Evolutionary conservation across 2,888 invertebrate genomes (phyloP), one percentile per base, ranked within the genome.

Genomic region (Dicranocentrus wangi): DNA sequence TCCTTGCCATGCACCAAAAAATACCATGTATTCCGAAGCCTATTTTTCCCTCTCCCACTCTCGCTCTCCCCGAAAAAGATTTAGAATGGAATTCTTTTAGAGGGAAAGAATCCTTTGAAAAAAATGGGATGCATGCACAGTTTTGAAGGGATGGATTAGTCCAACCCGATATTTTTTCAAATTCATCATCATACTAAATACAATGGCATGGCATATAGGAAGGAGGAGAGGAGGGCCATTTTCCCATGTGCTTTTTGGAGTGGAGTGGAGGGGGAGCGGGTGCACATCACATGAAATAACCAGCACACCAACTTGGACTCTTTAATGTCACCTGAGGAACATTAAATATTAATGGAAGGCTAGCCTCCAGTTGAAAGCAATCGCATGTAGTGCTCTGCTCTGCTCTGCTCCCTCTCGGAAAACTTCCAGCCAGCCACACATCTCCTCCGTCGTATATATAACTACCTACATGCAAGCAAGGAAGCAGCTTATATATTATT

Each of bases 281-380:
- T n/a, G 47, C 39, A 39, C 5, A 5, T 8, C 13, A 55, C 10
- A 55, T 55, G 60, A 60, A 60, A 60, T 32, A 60, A 32, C 17
- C 27, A n/a, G 15, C 47, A n/a, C 47, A 25, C 60, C 60, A 28
- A 32, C 28, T 32, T 60, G 28, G 60, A 60, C 32, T 27, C 25
- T n/a, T n/a, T 69, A 55, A 69, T 65, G 63, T 70, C 70, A 70
- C 61, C 61, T 63, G 70, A 70, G 32, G 53, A 63, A 69, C 65
- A 43, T 78, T 71, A 78, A 78, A 71, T 71, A 71, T 71, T 78
- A 70, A 70, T 70, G 63, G 61, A 63, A 65, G 28, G 71, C 51
- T 17, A 63, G 65, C 28, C 51, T 47, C 28, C 42, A 32, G 75
- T 25, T 77, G 76, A 77, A 60, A 65, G 66, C 65, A 75, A 66